Base-by-base conservation (phyloP, 2,797 vertebrate genomes). In the Poecilia wingei region DNA sequence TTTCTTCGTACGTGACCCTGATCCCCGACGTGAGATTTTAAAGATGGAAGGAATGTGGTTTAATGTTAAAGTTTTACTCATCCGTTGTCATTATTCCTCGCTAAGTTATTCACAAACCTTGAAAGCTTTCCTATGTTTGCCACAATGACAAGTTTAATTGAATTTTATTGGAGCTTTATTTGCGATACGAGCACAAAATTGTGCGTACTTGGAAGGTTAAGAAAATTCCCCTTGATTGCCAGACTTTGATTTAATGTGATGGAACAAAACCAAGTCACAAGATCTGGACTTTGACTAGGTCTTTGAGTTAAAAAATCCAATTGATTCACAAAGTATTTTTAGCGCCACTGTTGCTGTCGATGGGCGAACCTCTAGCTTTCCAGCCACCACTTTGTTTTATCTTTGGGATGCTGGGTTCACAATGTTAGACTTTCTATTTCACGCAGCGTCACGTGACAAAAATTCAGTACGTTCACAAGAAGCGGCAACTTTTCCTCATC, bases 61-160 rank as follows among this genome's bases (percentile, higher is more conserved):
- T 33, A 49, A 61, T 41, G 69, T 72, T 83, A 49, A 69, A 57
- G 70, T 75, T 82, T 78, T 68, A 74, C 79, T 33, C 53, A 84
- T 82, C 79, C 64, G 75, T 79, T 83, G 82, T 86, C 85, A 79
- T 71, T 49, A 73, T 75, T 74, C 72, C 73, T 72, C 20, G 25
- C 25, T 28, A 46, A 28, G 28, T 46, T 45, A 64, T 41, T 75
- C 7, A 72, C 57, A 59, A 75, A 79, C 76, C 80, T 82, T 8
- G 69, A 51, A 76, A 87, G 81, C 39, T 41, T 68, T 41, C 20
- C 25, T 6, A 41, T 68, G 31, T 70, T 45, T 45, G 25, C 13
- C 41, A 70, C 10, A 45, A 16, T 12, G 2, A 28, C 68, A 14
- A 45, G 25, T 43, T 70, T 14, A 16, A 45, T n/a, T 45, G 12